Percentiles rank a stretch among this genome's conserved stretches.
Evolutionary conservation across 1,140 invertebrate species (phyloP).

Genomic region (Lasioglossum albipes): DNA sequence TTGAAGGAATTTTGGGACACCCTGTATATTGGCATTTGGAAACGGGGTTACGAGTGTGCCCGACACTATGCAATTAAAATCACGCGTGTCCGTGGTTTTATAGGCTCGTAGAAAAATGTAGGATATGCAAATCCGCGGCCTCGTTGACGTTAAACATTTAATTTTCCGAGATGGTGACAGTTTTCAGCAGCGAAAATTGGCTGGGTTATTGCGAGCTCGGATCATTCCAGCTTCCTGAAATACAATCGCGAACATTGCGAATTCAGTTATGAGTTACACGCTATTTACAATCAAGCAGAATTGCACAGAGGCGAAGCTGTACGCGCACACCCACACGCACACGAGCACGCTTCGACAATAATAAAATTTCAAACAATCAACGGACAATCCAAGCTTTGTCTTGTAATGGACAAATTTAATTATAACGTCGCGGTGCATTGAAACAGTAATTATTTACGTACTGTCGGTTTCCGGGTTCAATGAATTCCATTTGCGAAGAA

Average conservation of each 20-base stretch:
- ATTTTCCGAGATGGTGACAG: conserved; percentile 2
- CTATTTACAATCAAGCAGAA: conserved; percentile 28
- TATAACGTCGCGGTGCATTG: not conserved
- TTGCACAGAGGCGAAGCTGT: not conserved
- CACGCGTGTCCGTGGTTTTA: too few relatives aligned
- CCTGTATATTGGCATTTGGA: too few relatives aligned
- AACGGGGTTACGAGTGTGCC: too few relatives aligned
- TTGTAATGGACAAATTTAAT: conserved; percentile 10
- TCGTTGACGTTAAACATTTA: not conserved
- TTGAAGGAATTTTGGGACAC: too few relatives aligned
- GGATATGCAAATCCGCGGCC: not conserved
- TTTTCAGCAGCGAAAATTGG: conserved; percentile 6
- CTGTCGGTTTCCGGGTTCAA: not conserved
- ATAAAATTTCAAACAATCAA: conserved; percentile 13
- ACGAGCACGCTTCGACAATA: not conserved
- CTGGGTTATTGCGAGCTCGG: not conserved
- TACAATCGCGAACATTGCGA: not conserved
- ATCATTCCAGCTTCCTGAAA: not conserved
- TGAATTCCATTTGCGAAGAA: not conserved
- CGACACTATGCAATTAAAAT: too few relatives aligned
- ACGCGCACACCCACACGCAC: not conserved
- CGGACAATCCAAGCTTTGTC: not conserved
- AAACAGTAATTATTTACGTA: not conserved
- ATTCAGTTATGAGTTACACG: conserved; percentile 23
- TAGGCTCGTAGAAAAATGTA: too few relatives aligned